Evolutionary conservation across 2,113 vertebrate genomes (phyloP).

Genomic region (Cinclus mexicanus): DNA sequence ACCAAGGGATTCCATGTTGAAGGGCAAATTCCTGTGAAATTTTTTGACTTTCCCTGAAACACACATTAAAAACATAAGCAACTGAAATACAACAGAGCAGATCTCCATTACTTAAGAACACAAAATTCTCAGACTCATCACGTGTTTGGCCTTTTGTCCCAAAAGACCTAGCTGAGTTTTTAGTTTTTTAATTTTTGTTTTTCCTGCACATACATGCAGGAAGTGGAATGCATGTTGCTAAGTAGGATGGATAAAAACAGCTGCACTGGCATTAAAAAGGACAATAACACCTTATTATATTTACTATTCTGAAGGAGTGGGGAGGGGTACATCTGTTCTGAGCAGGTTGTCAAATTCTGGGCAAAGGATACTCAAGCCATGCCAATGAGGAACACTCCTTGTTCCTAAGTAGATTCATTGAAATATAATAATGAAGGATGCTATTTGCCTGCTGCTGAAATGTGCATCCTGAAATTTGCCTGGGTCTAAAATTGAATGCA

Average conservation of each 20-base stretch:
- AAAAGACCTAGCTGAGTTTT: not conserved
- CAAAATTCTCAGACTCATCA: not conserved
- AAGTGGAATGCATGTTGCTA: not conserved
- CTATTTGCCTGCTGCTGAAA: not conserved
- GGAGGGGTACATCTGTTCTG: not conserved
- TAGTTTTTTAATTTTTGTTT: too few species aligned
- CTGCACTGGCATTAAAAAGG: not conserved
- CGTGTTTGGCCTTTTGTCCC: not conserved
- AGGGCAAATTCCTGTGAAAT: constrained; percentile 64
- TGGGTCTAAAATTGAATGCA: not conserved
- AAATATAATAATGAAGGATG: too few species aligned
- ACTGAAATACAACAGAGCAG: not conserved
- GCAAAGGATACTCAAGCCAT: not conserved
- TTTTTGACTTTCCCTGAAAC: constrained; percentile 73
- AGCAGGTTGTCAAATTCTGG: not conserved
- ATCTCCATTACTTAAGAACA: not conserved
- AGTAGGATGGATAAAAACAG: not conserved
- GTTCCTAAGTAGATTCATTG: too few species aligned
- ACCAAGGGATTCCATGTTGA: constrained; percentile 78
- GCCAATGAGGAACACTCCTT: not conserved
- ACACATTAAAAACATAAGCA: not conserved
- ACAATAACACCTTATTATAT: not conserved
- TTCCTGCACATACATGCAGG: not conserved
- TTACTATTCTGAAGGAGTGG: not conserved
- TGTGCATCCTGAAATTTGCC: not conserved